Evolutionary conservation across 2,797 vertebrate species (phyloP), one percentile per base, ranked within the genome.

Genomic region (Oryzias dopingdopingensis): DNA sequence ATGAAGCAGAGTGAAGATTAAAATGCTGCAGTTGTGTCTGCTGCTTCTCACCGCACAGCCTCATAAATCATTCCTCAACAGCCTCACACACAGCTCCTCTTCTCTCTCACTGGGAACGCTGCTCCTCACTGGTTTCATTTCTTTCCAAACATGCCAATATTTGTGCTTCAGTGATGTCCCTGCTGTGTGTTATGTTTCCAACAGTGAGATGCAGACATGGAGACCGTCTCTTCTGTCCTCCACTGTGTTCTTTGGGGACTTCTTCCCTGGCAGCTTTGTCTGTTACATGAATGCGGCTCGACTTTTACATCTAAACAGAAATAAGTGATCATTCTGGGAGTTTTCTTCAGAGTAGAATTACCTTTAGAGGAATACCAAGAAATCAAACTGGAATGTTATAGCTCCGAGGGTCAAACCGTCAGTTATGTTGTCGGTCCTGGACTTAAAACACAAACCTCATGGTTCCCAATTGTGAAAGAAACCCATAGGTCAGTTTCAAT

Each of bases 31-130:
- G 53, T 32, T 74, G 23, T 16, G n/a, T 51, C 51, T 6, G 29
- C 41, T 59, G 48, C 47, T 56, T 29, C 17, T 44, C 5, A 6
- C n/a, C 48, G 2, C 4, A 14, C 13, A 13, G 0, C 15, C 26
- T 58, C 65, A 69, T 71, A 45, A 59, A 62, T 77, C 61, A 59
- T 42, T n/a, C 6, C 15, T 52, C 37, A 45, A 2, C 52, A 0
- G 10, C 1, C 29, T 0, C 26, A 32, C 7, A 12, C 43, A 3
- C n/a, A 8, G 14, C n/a, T 17, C 18, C 43, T 18, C 6, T 45
- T 5, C 18, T 47, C 14, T 14, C 40, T 42, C 20, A 50, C 29
- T 54, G n/a, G 16, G 15, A 6, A 18, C 4, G 50, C n/a, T n/a
- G n/a, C 37, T 42, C 22, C 14, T 55, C 1, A 5, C 45, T 20